Evolutionary conservation across 2,888 invertebrate genomes (phyloP).

Genomic region (Polylopha cassiicola): DNA sequence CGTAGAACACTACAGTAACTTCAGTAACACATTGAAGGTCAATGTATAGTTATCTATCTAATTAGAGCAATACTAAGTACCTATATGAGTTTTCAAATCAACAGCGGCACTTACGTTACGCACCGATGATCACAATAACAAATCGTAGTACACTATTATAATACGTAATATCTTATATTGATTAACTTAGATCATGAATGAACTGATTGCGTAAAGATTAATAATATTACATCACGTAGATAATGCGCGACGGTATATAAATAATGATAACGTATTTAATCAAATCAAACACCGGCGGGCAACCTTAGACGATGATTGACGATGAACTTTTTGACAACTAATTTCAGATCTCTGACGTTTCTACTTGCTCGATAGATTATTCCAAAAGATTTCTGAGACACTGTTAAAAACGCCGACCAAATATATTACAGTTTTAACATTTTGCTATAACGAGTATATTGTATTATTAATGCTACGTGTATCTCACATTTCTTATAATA

Average conservation of each 20-base stretch:
- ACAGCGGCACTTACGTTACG: slow-evolving; percentile 15
- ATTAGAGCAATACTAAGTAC: slow-evolving; percentile 8
- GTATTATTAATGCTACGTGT: no score
- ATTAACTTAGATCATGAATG: slow-evolving; percentile 6
- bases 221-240: slow-evolving; percentile 40
- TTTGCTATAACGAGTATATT: no score
- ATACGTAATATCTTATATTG: slow-evolving; percentile 9
- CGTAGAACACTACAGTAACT: no score
- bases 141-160: background rate
- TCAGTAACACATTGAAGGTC: background rate
- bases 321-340: slow-evolving; percentile 4
- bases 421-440: no score
- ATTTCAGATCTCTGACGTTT: slow-evolving; percentile 9
- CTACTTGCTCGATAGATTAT: no score
- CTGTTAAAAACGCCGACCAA: no score
- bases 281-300: slow-evolving; percentile 21
- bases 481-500: no score
- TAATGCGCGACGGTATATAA: slow-evolving; percentile 24
- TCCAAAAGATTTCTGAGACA: no score
- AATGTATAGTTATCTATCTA: slow-evolving; percentile 9
- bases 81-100: slow-evolving; percentile 11
- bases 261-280: slow-evolving; percentile 35
- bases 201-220: slow-evolving; percentile 2
- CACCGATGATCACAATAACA: slow-evolving; percentile 15
- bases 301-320: slow-evolving; percentile 19